Base-by-base conservation (phyloP, 2,113 vertebrate genomes). In the Chinchilla lanigera region DNA sequence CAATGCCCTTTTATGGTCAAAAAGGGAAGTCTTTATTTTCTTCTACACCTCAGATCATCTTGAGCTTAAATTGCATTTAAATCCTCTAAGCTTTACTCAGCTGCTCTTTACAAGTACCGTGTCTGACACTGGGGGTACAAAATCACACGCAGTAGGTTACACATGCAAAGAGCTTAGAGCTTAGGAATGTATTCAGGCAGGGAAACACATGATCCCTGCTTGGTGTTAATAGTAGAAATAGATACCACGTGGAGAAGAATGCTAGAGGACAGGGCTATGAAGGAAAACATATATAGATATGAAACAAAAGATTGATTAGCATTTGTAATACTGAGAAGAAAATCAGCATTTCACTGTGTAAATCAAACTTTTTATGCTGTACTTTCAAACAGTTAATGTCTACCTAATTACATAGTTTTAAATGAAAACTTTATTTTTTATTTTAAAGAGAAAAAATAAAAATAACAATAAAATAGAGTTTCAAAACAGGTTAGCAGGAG, bases 261-360 rank as follows among this genome's bases (percentile, higher is more conserved):
- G 41, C 30, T 19, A 95, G 67, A 90, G 14, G 5, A 30, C 2
- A 7, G 5, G 8, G 3, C 73, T 61, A 67, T 2, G 41, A 61
- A 81, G 6, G 87, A 41, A 4, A 67, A 84, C 81, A 33, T 28
- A 1, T 58, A 17, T 8, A 1, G 44, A 3, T 65, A 4, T 35
- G 26, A 80, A 85, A 77, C n/a, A 77, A n/a, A 63, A 52, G 10
- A 11, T 81, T 87, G 77, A 44, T 77, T 35, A 86, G 14, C n/a
- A 63, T 73, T 65, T 71, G 38, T 63, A 69, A 83, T 7, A 44
- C 38, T 63, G 65, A 90, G 52, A 71, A 75, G 58, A 86, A 96
- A 94, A 92, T 60, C 44, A 93, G n/a, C n/a, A n/a, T n/a, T n/a
- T n/a, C n/a, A n/a, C n/a, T 90, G 87, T 77, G 33, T 41, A 95